Evolutionary conservation across 2,888 invertebrate genomes (phyloP), one percentile per base, ranked within the genome.

Genomic region (Drepanosiphum platanoidis): DNA sequence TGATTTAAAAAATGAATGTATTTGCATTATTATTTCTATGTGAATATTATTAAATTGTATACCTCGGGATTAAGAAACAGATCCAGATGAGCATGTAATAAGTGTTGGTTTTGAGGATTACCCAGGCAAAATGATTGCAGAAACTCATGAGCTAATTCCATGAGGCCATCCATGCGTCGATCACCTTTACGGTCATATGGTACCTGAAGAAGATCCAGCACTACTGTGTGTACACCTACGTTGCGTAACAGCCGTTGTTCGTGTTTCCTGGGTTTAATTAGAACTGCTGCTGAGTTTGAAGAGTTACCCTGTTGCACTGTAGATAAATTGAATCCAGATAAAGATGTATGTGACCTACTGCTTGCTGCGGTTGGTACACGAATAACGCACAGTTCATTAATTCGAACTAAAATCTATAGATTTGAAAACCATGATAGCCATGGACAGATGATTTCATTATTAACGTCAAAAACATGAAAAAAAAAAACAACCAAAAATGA

Each of bases 141-240:
- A 90, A 99, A 99, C 90, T 97, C 95, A 90, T 99, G 99, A 0
- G 99, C 98, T 84, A 98, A 91, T 68, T 95, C 93, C 93, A 99
- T 95, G 9, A 99, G 91, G 89, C 98, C 97, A 89, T 97, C 96
- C 98, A 99, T 99, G 64, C 96, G 92, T 0, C 93, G 92, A 89
- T 99, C 99, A 89, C 97, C 97, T 89, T 95, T 95, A 90, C 96
- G 96, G 88, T 99, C 98, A 90, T 97, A 99, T 0, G 99, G 98
- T 87, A 99, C 96, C 92, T 96, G 94, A 39, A 99, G 91, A 46
- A 99, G 91, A 90, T 99, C 98, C 61, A 99, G 91, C 0, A 99
- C 97, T 5, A 98, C 97, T 30, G 96, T 96, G 89, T 99, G 98
- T 0, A 99, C 99, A 2, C 97, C 97, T 89, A 99, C 98, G 90